Evolutionary conservation across 2,797 vertebrate species (phyloP).

Genomic region (Kryptolebias ocellatus): DNA sequence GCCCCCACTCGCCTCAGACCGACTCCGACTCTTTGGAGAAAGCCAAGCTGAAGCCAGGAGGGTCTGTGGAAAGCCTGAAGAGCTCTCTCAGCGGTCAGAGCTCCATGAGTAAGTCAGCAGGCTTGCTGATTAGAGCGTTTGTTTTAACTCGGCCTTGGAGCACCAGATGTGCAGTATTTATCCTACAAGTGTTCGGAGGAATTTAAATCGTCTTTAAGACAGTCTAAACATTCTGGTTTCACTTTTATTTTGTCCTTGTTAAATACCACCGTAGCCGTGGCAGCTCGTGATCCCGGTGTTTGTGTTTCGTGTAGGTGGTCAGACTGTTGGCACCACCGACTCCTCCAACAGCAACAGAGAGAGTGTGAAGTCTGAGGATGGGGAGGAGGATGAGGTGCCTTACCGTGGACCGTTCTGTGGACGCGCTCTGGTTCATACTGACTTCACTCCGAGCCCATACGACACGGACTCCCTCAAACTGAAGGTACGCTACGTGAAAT

Average conservation of each 20-base stretch:
- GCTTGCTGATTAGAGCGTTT: conserved; percentile 32
- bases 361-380: conserved; percentile 97
- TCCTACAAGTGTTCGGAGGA: conserved; percentile 23
- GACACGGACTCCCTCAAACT: conserved; percentile 94
- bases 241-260: background rate
- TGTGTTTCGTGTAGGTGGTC: conserved; percentile 82
- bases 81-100: conserved; percentile 98
- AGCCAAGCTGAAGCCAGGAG: conserved; percentile 93
- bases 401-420: conserved; percentile 97
- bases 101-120: conserved; percentile 90
- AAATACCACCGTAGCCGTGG: background rate
- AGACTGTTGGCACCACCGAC: conserved; percentile 96
- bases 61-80: conserved; percentile 95
- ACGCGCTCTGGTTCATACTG: conserved; percentile 89
- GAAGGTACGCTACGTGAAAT: conserved; percentile 77
- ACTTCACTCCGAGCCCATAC: conserved; percentile 93
- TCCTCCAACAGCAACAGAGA: conserved; percentile 98
- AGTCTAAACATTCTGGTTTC: conserved; percentile 34
- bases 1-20: conserved; percentile 83
- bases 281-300: background rate
- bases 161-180: conserved; percentile 48
- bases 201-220: background rate
- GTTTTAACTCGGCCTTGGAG: conserved; percentile 37
- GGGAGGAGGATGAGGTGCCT: conserved; percentile 94
- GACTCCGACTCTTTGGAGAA: conserved; percentile 88